These are phyloP conservation scores for Euura lappo DNA, from an alignment of 1,140 invertebrate genomes.

Conservation along the genomic window DNA sequence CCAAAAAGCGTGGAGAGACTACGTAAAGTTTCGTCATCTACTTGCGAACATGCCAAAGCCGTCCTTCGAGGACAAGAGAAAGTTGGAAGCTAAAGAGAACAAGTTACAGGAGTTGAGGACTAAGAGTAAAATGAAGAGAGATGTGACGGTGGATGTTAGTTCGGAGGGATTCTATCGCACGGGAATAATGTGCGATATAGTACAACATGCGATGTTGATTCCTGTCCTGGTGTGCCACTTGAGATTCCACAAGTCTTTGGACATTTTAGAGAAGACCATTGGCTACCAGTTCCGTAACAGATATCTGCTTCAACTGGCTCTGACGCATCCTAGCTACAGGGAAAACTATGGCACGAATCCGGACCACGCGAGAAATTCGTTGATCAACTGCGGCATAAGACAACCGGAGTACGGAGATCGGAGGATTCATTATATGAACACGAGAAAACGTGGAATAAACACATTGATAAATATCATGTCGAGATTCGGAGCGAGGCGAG, in stretches of 20 bases:
- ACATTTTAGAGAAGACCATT: slow-evolving; percentile 81
- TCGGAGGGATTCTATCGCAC: slow-evolving; percentile 91
- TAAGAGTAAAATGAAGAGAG: slow-evolving; percentile 92
- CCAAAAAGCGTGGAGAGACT: slow-evolving; percentile 95
- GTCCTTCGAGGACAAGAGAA: slow-evolving; percentile 87
- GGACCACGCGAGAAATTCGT: slow-evolving; percentile 91
- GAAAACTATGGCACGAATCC: slow-evolving; percentile 96
- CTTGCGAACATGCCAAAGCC: slow-evolving; percentile 96
- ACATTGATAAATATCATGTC: slow-evolving; percentile 98
- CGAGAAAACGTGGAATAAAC: slow-evolving; percentile 94
- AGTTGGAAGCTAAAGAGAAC: slow-evolving; percentile 88
- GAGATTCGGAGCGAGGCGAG: slow-evolving; percentile 84
- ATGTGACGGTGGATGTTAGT: slow-evolving; percentile 92
- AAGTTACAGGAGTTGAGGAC: slow-evolving; percentile 89
- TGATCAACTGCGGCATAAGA: slow-evolving; percentile 96
- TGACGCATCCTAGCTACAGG: slow-evolving; percentile 97
- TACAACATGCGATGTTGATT: slow-evolving; percentile 93
- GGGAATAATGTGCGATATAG: slow-evolving; percentile 96
- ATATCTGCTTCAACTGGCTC: slow-evolving; percentile 86
- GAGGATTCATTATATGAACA: slow-evolving; percentile 92
- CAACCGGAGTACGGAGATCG: slow-evolving; percentile 95
- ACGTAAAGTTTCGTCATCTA: slow-evolving; percentile 94
- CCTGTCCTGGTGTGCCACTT: slow-evolving; percentile 93
- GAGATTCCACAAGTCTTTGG: slow-evolving; percentile 91
- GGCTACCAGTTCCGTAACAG: slow-evolving; percentile 90